These are phyloP conservation scores for Dasysyrphus albostriatus DNA, from an alignment of 2,888 invertebrate genomes.

Conservation along the genomic window DNA sequence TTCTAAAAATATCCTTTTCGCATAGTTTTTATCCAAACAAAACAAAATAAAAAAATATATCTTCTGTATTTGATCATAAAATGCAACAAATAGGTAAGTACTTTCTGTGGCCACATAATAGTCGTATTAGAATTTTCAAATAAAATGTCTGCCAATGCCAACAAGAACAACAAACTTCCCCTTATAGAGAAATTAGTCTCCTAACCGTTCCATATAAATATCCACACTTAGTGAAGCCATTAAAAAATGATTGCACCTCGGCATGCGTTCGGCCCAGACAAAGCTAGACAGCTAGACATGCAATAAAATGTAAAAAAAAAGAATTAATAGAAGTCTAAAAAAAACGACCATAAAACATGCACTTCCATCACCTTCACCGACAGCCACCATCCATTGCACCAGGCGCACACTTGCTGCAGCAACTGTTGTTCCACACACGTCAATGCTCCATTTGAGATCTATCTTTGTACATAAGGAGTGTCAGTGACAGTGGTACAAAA, in stretches of 20 bases:
- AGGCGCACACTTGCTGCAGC: slow-evolving; percentile 52
- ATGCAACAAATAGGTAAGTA: not conserved
- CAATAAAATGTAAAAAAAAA: slow-evolving; percentile 50
- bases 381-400: slow-evolving; percentile 38
- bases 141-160: slow-evolving; percentile 28
- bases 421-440: slow-evolving; percentile 59
- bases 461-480: slow-evolving; percentile 26
- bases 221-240: slow-evolving; percentile 69
- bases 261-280: slow-evolving; percentile 64
- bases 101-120: not conserved
- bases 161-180: slow-evolving; percentile 48
- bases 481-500: slow-evolving; percentile 37
- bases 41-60: not conserved
- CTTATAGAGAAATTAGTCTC: slow-evolving; percentile 63
- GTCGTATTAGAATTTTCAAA: not conserved
- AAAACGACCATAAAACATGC: slow-evolving; percentile 46
- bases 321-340: slow-evolving; percentile 3
- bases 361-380: slow-evolving; percentile 44
- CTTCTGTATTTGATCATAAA: not conserved
- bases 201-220: slow-evolving; percentile 16
- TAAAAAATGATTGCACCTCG: slow-evolving; percentile 68
- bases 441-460: slow-evolving; percentile 63
- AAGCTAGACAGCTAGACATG: slow-evolving; percentile 69
- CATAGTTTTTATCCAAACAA: not conserved
- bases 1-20: not conserved